phyloP scores from a whole-genome alignment of 2,888 invertebrate genomes.

The Pyrocoelia pectoralis region DNA sequence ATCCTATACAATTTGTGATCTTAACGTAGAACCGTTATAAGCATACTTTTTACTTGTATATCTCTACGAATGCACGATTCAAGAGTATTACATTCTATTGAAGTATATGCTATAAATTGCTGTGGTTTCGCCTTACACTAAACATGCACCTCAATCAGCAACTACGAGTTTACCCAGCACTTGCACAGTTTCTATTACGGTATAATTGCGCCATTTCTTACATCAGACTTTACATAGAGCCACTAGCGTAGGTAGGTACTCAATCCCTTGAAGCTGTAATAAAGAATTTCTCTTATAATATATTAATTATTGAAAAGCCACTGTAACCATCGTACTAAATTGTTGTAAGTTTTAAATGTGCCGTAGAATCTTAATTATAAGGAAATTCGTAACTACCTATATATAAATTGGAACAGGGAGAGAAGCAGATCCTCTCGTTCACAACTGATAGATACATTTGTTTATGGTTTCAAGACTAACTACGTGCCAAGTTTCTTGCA shows the following conservation, averaged over 20 bases:
- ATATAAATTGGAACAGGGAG: constrained; percentile 13
- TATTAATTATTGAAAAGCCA: too few species aligned
- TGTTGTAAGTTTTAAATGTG: too few species aligned
- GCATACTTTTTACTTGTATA: constrained; percentile 18
- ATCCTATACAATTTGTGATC: constrained; percentile 19
- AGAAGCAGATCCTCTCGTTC: constrained; percentile 43
- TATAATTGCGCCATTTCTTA: constrained; percentile 39
- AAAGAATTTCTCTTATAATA: not conserved
- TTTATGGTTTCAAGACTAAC: constrained; percentile 36
- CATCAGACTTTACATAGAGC: constrained; percentile 31
- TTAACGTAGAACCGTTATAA: constrained; percentile 24
- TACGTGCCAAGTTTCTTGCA: constrained; percentile 30
- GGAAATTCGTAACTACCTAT: too few species aligned
- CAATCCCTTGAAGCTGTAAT: not conserved
- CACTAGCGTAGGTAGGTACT: not conserved
- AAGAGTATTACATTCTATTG: constrained; percentile 28
- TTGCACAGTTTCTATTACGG: constrained; percentile 36
- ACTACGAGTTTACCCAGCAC: constrained; percentile 25
- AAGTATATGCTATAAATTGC: constrained; percentile 41
- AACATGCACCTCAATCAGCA: constrained; percentile 45
- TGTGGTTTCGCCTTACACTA: constrained; percentile 43
- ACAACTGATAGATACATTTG: constrained; percentile 43
- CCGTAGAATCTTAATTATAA: too few species aligned
- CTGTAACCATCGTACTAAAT: too few species aligned
- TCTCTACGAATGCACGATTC: constrained; percentile 27